These are phyloP conservation scores for Aleadryas rufinucha DNA, from an alignment of 2,113 vertebrate species.

Conservation along the genomic window DNA sequence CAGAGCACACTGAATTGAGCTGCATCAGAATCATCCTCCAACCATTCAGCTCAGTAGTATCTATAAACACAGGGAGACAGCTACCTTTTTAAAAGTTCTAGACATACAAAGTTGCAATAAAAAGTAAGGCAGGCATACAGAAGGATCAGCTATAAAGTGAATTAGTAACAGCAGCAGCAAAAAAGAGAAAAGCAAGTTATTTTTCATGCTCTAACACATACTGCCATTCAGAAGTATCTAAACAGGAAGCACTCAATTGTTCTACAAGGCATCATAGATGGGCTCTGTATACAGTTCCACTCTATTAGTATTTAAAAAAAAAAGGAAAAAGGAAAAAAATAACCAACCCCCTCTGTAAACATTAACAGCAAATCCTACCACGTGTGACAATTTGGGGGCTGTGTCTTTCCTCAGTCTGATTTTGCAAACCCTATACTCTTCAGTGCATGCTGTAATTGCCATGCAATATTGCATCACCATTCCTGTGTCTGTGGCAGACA, in stretches of 20 bases:
- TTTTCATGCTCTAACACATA: not conserved
- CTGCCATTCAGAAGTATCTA: not conserved
- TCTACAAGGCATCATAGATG: not conserved
- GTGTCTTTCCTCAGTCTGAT: not conserved
- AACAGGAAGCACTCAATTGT: not conserved
- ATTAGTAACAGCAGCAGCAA: not conserved
- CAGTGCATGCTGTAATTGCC: slow-evolving; percentile 39
- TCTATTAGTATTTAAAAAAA: too few species aligned
- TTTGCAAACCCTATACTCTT: not conserved
- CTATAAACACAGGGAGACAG: not conserved
- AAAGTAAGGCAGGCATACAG: not conserved
- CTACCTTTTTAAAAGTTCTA: not conserved
- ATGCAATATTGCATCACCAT: slow-evolving; percentile 41
- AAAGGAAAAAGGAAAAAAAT: not conserved
- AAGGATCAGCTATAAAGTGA: not conserved
- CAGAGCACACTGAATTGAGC: not conserved
- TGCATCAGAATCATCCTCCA: not conserved
- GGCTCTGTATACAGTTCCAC: not conserved
- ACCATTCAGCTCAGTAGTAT: not conserved
- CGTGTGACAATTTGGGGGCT: not conserved
- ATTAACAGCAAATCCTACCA: not conserved
- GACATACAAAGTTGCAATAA: not conserved
- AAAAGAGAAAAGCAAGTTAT: not conserved
- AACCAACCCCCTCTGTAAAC: not conserved
- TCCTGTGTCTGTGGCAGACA: not conserved